Percentiles rank a stretch among this genome's conserved stretches.
phyloP scores from a whole-genome alignment of 2,797 vertebrate genomes.

The Cuculus canorus region DNA sequence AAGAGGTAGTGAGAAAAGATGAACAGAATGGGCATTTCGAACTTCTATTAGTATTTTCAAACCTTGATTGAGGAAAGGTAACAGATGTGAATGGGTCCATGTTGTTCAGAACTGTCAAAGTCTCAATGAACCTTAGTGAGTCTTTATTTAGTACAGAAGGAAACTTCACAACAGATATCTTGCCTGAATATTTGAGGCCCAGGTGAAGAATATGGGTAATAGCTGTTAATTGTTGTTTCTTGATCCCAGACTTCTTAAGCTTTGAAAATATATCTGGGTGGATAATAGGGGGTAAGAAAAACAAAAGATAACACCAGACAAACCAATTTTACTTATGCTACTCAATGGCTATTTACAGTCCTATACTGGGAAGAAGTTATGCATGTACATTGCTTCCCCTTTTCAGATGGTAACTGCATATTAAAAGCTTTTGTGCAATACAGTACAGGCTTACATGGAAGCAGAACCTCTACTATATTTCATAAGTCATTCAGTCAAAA shows the following conservation, averaged over 20 bases:
- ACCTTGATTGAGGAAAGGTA: neutral
- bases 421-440: neutral
- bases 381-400: fast-evolving
- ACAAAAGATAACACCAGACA: too few species aligned
- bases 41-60: neutral
- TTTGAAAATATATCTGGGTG: neutral
- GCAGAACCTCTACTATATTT: neutral
- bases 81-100: neutral
- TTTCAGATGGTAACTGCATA: neutral
- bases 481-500: neutral
- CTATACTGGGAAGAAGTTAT: neutral
- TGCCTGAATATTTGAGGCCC: neutral
- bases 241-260: neutral
- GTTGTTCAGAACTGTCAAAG: neutral
- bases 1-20: neutral
- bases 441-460: neutral
- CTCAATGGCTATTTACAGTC: neutral
- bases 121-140: neutral
- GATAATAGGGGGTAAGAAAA: too few species aligned
- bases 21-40: neutral
- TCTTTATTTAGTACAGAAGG: neutral
- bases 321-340: neutral
- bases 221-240: neutral
- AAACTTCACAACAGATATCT: neutral
- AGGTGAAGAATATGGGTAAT: neutral